These are phyloP conservation scores for Cryptomyrus ogoouensis DNA, from an alignment of 2,113 vertebrate genomes.

Conservation along the genomic window DNA sequence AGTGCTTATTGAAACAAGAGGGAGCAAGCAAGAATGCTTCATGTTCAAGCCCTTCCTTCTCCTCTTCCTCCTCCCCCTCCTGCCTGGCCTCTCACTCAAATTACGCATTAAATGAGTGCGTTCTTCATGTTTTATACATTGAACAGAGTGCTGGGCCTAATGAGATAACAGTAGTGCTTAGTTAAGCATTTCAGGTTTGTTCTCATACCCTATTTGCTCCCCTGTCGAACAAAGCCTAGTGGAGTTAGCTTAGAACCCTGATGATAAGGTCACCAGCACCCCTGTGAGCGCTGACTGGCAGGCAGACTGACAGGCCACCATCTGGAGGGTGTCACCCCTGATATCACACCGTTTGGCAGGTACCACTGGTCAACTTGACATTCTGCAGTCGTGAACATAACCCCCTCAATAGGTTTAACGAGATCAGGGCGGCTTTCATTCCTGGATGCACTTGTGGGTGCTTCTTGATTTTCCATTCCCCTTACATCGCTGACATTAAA, in stretches of 20 bases:
- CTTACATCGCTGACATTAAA: conserved; percentile 1
- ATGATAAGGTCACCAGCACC: conserved; percentile 45
- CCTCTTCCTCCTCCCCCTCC: conserved; percentile 26
- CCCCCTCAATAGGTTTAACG: background rate
- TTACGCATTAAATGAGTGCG: conserved; percentile 47
- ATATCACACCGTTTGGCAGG: background rate
- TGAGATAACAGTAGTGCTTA: conserved; percentile 58
- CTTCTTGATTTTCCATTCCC: background rate
- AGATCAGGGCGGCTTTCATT: background rate
- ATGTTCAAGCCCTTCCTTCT: conserved; percentile 38
- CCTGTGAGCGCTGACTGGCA: conserved; percentile 25
- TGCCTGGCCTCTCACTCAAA: conserved; percentile 41
- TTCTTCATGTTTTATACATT: conserved; percentile 67
- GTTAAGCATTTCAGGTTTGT: conserved; percentile 45
- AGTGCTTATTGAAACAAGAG: conserved; percentile 38
- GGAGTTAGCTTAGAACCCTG: conserved; percentile 34
- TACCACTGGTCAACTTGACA: background rate
- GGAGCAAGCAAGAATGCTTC: conserved; percentile 37
- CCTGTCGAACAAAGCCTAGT: conserved; percentile 41
- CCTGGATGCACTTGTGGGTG: background rate
- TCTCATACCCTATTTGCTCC: conserved; percentile 27
- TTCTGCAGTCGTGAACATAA: background rate
- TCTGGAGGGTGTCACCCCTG: background rate
- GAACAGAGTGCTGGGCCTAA: conserved; percentile 44
- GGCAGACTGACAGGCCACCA: conserved; percentile 21